Evolutionary conservation across 2,888 invertebrate genomes (phyloP), one percentile per base, ranked within the genome.

Genomic region (Erynnis tages): DNA sequence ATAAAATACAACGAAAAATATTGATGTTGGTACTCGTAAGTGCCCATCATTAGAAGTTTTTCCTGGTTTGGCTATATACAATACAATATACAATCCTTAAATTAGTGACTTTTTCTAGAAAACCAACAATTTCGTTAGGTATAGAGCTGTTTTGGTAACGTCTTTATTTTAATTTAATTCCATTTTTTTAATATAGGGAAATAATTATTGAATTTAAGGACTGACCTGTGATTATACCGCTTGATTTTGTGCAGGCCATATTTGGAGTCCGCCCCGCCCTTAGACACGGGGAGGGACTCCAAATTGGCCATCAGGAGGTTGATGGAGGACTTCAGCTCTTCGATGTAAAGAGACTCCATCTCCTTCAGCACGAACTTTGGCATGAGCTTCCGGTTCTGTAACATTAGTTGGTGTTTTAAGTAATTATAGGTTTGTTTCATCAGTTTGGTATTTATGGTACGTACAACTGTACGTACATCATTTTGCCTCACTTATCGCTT

Each of bases 281-380:
- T 98, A 56, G 98, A 98, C 59, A 99, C 99, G 37, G 99, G 99
- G 60, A 99, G 93, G 54, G 98, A 98, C 92, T 99, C 99, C 83
- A 99, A 92, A 92, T 99, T 99, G 60, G 97, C 97, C 97, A 99
- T 99, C 73, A 99, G 91, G 68, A 98, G 93, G 90, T 98, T 99
- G 83, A 99, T 98, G 62, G 98, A 97, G 55, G 98, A 95, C 87
- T 98, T 97, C 73, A 98, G 91, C 89, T 99, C 99, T 91, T 99
- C 99, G 73, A 99, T 95, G 91, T 98, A 99, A 74, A 99, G 93
- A 47, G 97, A 97, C 90, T 99, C 99, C 99, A 99, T 99, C 91
- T 99, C 99, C 92, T 99, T 99, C 67, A 99, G 93, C 60, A 99
- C 98, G 91, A 99, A 99, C 91, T 97, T 98, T 66, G 99, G 99